Evolutionary conservation across 1,140 invertebrate genomes (phyloP).

Genomic region (Atta cephalotes): DNA sequence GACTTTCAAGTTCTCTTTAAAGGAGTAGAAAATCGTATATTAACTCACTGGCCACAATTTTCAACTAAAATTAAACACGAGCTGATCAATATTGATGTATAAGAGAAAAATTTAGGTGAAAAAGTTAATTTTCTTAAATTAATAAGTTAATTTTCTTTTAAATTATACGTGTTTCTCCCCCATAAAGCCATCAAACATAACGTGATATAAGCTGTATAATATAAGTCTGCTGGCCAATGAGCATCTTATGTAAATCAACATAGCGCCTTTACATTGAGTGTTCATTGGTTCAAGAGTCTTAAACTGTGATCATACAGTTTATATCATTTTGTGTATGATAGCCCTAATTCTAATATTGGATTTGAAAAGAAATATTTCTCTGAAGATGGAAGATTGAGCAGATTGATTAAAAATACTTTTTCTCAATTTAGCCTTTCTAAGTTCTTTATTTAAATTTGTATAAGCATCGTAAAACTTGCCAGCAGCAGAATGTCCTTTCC

Average conservation of each 20-base stretch:
- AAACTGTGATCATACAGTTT: no score
- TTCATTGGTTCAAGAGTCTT: no score
- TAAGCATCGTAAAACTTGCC: not conserved
- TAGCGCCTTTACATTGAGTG: no score
- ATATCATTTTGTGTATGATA: no score
- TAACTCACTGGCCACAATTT: constrained; percentile 28
- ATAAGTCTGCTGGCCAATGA: no score
- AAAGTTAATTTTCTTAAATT: not conserved
- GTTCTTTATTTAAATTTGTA: constrained; percentile 16
- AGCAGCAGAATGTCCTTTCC: not conserved
- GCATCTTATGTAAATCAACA: no score
- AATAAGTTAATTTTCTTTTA: not conserved
- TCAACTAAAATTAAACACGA: not conserved
- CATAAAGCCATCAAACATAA: no score
- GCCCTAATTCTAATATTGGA: no score
- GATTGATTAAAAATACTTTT: not conserved
- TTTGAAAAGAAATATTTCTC: no score
- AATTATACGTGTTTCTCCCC: not conserved
- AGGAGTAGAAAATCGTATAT: constrained; percentile 20
- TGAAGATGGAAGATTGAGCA: not conserved
- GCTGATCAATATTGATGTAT: constrained; percentile 15
- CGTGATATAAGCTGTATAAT: no score
- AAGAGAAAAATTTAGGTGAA: not conserved
- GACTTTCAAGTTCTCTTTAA: not conserved
- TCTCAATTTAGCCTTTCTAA: constrained; percentile 3